Evolutionary conservation across 2,797 vertebrate species (phyloP).

Genomic region (Muraenolepis orangiensis): DNA sequence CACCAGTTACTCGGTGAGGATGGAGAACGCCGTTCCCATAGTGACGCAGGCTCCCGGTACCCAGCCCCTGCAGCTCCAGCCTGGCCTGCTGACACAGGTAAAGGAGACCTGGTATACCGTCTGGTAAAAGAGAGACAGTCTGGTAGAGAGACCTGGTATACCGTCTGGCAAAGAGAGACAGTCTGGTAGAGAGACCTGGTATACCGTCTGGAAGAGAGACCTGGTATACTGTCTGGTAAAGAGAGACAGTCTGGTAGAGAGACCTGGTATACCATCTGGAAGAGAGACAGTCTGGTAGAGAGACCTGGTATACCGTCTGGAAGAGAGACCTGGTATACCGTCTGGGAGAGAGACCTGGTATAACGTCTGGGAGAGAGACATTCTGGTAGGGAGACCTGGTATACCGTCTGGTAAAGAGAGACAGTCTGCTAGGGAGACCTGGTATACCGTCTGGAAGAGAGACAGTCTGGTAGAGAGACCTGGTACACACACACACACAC

Average conservation of each 20-base stretch:
- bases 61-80: constrained; percentile 96
- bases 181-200: not conserved
- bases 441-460: not conserved
- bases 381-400: not conserved
- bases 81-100: constrained; percentile 97
- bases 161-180: not conserved
- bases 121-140: not conserved
- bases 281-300: not conserved
- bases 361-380: not conserved
- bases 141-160: not conserved
- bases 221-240: not conserved
- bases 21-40: constrained; percentile 98
- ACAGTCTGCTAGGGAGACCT: not conserved
- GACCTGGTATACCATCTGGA: not conserved
- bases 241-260: not conserved
- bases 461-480: not conserved
- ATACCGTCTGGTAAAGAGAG: not conserved
- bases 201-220: not conserved
- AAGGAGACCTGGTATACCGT: constrained; percentile 15
- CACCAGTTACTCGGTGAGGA: constrained; percentile 93
- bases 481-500: not conserved
- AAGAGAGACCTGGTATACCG: not conserved
- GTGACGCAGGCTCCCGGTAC: constrained; percentile 96
- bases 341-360: not conserved
- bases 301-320: not conserved